Base-by-base conservation (phyloP, 2,113 vertebrate genomes). In the Gnathonemus longibarbis region DNA sequence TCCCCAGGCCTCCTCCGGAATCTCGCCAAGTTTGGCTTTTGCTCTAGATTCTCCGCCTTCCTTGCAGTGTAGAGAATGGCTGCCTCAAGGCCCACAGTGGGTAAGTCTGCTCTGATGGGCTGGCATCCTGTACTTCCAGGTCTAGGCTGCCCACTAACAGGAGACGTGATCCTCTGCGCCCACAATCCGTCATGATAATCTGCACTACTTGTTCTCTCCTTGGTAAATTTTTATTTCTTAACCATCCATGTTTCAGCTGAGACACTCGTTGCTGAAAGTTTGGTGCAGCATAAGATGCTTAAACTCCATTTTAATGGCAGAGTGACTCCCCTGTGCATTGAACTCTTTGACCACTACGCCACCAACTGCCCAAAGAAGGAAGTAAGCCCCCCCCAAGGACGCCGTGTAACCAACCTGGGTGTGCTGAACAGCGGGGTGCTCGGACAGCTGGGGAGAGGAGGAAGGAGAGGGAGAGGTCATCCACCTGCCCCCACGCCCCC, bases 401-500 rank as follows among this genome's bases (percentile, higher is more conserved):
- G 19, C 46, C 11, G 3, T 46, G 31, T 45, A 80, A 42, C 56
- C 21, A 31, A 11, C 48, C n/a, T 49, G 46, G 85, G 45, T 83
- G 91, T 86, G 88, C 21, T 62, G 89, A 93, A 90, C 93, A 94
- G 94, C 94, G 93, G 94, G 92, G 83, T 91, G 74, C 89, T 88
- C 21, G 58, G 49, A 74, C 90, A 90, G 90, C 92, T 91, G 90
- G 91, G 66, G 88, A 88, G 66, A 62, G 13, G 80, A 88, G 80
- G 49, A 49, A 27, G 74, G n/a, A 21, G 83, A 74, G 11, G 89
- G 87, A 39, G 90, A 91, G 88, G 85, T 80, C 89, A 89, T 92
- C 93, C 94, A 95, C 95, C 94, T 95, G 94, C 94, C 90, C n/a
- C 92, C 90, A 45, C 77, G 21, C 91, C 66, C 11, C 90, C 90